Conservation (phyloP, 2,113 vertebrate genomes). For the Callaeas wilsoni region DNA sequence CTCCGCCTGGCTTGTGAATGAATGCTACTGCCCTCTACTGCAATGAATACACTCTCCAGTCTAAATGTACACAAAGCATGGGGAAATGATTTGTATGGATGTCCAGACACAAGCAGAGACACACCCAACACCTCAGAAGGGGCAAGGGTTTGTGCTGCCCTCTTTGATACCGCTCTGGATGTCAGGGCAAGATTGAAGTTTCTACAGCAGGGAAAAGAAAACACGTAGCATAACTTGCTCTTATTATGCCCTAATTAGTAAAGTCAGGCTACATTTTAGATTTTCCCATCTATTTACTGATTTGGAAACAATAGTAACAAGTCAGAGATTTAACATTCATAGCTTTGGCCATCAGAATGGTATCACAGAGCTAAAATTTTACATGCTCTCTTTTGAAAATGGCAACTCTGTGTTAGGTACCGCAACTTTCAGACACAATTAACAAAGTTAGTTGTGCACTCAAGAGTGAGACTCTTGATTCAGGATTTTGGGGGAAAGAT, state of each 20-base stretch:
- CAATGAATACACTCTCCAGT: not conserved
- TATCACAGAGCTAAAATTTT: not conserved
- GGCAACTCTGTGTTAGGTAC: not conserved
- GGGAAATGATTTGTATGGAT: not conserved
- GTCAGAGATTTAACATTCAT: not conserved
- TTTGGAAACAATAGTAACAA: not conserved
- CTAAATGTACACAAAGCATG: not conserved
- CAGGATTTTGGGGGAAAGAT: not conserved
- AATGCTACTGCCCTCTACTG: constrained; percentile 9
- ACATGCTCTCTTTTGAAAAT: not conserved
- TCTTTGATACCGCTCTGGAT: not conserved
- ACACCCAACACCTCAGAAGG: not conserved
- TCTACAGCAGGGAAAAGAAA: not conserved
- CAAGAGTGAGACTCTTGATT: not conserved
- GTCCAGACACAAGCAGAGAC: not conserved
- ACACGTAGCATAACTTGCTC: not conserved
- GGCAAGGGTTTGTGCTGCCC: not conserved
- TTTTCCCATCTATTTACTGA: not conserved
- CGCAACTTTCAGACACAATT: not conserved
- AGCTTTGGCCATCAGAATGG: not conserved
- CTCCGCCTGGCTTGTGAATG: not conserved
- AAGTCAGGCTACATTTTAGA: not conserved
- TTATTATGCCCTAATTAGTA: not conserved
- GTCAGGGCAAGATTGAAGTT: not conserved
- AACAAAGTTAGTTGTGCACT: not conserved